phyloP scores from a whole-genome alignment of 2,113 vertebrate species.

The Petaurus breviceps region DNA sequence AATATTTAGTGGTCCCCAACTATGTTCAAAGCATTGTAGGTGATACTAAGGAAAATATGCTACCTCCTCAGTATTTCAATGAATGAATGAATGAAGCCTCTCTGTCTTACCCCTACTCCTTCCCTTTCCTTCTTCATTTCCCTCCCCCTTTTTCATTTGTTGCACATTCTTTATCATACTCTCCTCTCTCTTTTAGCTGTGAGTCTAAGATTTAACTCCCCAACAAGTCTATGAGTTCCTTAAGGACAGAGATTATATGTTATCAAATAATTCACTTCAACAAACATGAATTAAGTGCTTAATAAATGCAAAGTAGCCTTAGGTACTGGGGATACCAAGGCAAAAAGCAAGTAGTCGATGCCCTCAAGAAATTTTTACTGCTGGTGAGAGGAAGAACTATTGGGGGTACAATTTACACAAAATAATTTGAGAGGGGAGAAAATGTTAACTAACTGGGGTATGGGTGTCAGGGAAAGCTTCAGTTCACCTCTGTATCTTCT shows the following conservation, averaged over 20 bases:
- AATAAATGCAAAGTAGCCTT: neutral
- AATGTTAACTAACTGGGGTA: neutral
- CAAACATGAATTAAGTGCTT: neutral
- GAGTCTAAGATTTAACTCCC: neutral
- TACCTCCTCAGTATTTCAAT: neutral
- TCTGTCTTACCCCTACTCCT: neutral
- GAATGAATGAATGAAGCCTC: neutral
- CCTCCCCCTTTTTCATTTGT: neutral
- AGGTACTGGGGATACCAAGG: neutral
- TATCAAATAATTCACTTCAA: neutral
- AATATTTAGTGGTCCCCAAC: neutral
- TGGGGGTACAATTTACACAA: neutral
- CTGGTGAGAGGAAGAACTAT: neutral
- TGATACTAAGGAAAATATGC: neutral
- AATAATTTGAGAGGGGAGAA: neutral
- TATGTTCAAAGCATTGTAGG: neutral
- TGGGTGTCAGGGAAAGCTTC: neutral
- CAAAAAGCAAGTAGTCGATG: neutral
- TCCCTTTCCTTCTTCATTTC: neutral
- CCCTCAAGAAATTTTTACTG: neutral
- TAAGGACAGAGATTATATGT: neutral
- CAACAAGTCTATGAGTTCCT: neutral
- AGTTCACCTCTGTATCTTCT: neutral
- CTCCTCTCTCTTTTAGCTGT: neutral
- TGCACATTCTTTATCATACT: neutral